Conservation (phyloP, 2,888 invertebrate genomes). For the Synergus laeviventris region DNA sequence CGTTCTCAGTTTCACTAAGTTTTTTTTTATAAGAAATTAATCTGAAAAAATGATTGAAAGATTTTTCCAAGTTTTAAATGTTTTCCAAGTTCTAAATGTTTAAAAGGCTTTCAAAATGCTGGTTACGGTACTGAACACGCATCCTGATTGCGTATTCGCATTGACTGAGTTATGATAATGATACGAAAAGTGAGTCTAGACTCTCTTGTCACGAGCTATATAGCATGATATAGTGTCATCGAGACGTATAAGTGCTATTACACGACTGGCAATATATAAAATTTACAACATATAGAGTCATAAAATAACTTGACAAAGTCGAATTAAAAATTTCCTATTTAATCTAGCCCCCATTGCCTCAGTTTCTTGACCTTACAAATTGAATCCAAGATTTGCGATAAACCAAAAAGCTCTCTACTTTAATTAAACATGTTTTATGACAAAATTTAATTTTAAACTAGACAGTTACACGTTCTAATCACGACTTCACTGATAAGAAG, state of each 20-base stretch:
- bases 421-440: neutral
- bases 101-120: neutral
- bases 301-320: neutral
- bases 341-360: neutral
- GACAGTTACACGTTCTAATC: neutral
- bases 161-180: slow-evolving; percentile 19
- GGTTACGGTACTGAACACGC: neutral
- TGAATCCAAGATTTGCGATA: neutral
- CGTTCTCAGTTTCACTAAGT: neutral
- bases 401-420: neutral
- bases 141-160: neutral
- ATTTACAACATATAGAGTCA: neutral
- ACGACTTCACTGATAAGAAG: neutral
- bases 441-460: neutral
- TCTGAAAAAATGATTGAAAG: neutral
- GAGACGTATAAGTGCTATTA: neutral
- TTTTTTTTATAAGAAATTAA: neutral
- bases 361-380: neutral
- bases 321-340: neutral
- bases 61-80: neutral
- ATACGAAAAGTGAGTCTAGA: slow-evolving; percentile 2
- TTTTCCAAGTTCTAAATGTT: neutral
- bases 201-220: slow-evolving; percentile 1
- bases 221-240: neutral
- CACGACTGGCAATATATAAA: neutral